These are phyloP conservation scores for Theretra japonica DNA, from an alignment of 2,888 invertebrate genomes.

Conservation along the genomic window DNA sequence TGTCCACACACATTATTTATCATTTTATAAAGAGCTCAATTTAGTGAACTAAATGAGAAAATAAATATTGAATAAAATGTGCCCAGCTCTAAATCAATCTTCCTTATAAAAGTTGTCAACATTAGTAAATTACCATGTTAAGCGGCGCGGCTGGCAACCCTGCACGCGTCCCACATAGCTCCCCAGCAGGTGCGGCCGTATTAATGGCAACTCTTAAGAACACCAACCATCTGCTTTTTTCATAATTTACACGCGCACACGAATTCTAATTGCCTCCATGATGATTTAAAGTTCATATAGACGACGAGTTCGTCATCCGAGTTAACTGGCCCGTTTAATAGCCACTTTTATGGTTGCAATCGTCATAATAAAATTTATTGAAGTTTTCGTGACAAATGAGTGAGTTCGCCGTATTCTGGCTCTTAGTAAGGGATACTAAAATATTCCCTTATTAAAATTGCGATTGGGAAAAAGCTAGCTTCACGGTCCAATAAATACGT, in stretches of 20 bases:
- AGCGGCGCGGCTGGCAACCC: slow-evolving; percentile 49
- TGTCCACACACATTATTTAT: no score
- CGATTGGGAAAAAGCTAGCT: slow-evolving; percentile 29
- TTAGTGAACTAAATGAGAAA: no score
- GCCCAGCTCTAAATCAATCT: slow-evolving; percentile 29
- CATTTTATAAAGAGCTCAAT: no score
- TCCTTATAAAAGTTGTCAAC: slow-evolving; percentile 33
- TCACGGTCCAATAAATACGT: slow-evolving; percentile 24
- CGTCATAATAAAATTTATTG: slow-evolving; percentile 43
- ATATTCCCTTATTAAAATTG: not conserved
- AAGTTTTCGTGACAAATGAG: not conserved
- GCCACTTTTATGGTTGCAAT: slow-evolving; percentile 50
- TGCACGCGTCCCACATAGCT: slow-evolving; percentile 53
- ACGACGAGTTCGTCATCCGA: slow-evolving; percentile 43
- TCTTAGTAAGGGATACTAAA: not conserved
- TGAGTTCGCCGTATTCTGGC: not conserved
- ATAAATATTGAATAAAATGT: not conserved
- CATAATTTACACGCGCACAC: slow-evolving; percentile 68
- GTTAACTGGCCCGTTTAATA: slow-evolving; percentile 51
- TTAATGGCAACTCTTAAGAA: slow-evolving; percentile 70
- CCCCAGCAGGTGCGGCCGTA: slow-evolving; percentile 70
- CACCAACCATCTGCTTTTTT: slow-evolving; percentile 79
- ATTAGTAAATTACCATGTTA: slow-evolving; percentile 37
- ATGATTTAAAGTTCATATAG: slow-evolving; percentile 62
- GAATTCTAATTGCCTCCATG: slow-evolving; percentile 69